A percentile compares a stretch with the other conserved stretches of the same genome.
phyloP scores from a whole-genome alignment of 2,113 vertebrate species.

The Gymnobelideus leadbeateri region DNA sequence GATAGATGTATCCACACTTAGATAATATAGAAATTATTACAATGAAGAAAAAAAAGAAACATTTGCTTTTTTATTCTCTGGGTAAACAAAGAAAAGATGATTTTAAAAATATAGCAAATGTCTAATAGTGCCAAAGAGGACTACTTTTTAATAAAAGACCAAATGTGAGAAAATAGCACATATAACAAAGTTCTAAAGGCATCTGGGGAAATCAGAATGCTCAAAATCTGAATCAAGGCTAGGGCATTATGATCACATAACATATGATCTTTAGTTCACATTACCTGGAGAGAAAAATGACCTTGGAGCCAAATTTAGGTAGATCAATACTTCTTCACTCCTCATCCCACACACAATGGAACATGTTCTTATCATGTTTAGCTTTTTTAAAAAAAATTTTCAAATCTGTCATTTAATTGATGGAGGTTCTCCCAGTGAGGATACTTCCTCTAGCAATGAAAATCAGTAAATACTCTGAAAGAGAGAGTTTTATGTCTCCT shows the following conservation, averaged over 20 bases:
- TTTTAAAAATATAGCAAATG: background rate
- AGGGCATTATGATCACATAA: background rate
- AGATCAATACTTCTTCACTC: background rate
- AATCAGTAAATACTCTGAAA: background rate
- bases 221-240: background rate
- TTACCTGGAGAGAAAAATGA: background rate
- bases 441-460: background rate
- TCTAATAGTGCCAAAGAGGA: background rate
- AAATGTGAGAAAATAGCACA: background rate
- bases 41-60: background rate
- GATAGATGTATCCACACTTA: background rate
- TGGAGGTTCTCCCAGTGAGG: background rate
- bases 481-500: background rate
- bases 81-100: conserved; percentile 1
- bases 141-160: background rate
- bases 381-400: background rate
- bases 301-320: background rate
- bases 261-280: background rate
- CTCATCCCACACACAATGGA: background rate
- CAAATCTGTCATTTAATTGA: background rate
- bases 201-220: background rate
- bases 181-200: background rate
- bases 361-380: background rate
- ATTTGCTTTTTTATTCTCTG: background rate
- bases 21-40: conserved; percentile 11